A percentile compares a stretch with the other conserved stretches of the same genome.
Evolutionary conservation across 2,113 vertebrate species (phyloP).

Genomic region (Thymallus thymallus): DNA sequence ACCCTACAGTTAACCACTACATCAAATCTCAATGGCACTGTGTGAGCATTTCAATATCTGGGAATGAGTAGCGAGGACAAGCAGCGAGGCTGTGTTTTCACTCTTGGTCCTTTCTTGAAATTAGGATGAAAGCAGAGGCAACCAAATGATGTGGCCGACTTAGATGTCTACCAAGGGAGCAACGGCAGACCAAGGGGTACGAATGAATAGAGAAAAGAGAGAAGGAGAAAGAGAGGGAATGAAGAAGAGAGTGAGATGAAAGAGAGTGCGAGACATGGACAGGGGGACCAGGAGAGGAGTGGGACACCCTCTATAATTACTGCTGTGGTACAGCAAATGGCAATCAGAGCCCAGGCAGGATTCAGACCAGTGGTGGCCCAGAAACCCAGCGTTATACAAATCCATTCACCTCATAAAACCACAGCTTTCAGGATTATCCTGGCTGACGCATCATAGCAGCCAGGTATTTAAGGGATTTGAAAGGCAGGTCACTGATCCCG

Average conservation of each 20-base stretch:
- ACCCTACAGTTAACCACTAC: background rate
- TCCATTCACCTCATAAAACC: constrained; percentile 56
- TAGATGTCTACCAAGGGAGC: constrained; percentile 7
- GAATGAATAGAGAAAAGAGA: background rate
- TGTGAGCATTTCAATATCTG: constrained; percentile 1
- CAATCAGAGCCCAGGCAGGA: constrained; percentile 6
- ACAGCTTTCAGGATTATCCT: constrained; percentile 61
- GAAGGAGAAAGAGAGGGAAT: background rate
- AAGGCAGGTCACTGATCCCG: constrained; percentile 23
- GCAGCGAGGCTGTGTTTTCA: constrained; percentile 26
- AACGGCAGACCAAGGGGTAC: background rate
- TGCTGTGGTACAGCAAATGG: background rate
- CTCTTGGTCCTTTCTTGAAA: constrained; percentile 30
- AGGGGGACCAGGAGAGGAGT: background rate
- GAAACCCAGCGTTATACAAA: constrained; percentile 35
- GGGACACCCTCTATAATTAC: too few species aligned
- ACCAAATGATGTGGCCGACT: constrained; percentile 26
- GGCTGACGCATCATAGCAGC: constrained; percentile 59
- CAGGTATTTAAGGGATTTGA: constrained; percentile 61
- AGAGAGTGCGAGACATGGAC: background rate
- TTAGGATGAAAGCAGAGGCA: constrained; percentile 25
- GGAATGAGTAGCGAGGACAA: constrained; percentile 13
- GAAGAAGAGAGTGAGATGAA: constrained; percentile 8
- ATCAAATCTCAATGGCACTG: background rate
- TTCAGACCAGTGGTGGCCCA: constrained; percentile 21